Conservation (phyloP, 2,113 vertebrate genomes). For the Poecilia latipinna region DNA sequence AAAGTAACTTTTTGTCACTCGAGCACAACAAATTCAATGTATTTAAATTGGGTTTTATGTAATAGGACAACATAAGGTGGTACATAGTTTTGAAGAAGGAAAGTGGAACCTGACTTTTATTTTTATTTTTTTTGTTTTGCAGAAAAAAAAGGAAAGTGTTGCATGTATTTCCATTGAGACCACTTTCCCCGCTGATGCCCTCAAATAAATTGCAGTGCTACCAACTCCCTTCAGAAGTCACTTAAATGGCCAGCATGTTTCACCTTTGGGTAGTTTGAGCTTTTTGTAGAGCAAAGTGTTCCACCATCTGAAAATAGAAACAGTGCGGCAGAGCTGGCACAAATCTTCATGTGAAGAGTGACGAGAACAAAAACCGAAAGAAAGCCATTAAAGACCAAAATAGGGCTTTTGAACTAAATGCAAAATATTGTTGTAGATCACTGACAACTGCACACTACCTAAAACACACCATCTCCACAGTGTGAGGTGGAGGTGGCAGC, state of each 20-base stretch:
- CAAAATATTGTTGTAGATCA: too few species aligned
- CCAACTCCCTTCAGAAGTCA: too few species aligned
- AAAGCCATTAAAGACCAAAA: not conserved
- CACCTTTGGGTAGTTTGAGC: too few species aligned
- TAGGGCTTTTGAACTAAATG: not conserved
- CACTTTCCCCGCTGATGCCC: too few species aligned
- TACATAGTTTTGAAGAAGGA: not conserved
- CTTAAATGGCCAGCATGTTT: too few species aligned
- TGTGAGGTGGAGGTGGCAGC: not conserved
- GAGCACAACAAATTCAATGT: not conserved
- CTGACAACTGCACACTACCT: too few species aligned
- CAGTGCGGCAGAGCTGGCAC: too few species aligned
- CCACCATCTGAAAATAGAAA: not conserved
- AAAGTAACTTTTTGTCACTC: not conserved
- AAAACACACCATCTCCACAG: too few species aligned
- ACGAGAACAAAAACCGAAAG: not conserved
- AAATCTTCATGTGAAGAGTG: not conserved
- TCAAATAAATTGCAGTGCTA: too few species aligned
- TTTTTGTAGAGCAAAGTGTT: not conserved
- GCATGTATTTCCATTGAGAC: too few species aligned
- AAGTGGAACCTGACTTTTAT: not conserved
- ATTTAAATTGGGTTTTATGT: not conserved
- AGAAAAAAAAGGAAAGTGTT: not conserved
- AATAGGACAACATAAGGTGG: not conserved
- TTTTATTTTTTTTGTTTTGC: not conserved